Evolutionary conservation across 1,140 invertebrate genomes (phyloP).

Genomic region (Parasteatoda tepidariorum): DNA sequence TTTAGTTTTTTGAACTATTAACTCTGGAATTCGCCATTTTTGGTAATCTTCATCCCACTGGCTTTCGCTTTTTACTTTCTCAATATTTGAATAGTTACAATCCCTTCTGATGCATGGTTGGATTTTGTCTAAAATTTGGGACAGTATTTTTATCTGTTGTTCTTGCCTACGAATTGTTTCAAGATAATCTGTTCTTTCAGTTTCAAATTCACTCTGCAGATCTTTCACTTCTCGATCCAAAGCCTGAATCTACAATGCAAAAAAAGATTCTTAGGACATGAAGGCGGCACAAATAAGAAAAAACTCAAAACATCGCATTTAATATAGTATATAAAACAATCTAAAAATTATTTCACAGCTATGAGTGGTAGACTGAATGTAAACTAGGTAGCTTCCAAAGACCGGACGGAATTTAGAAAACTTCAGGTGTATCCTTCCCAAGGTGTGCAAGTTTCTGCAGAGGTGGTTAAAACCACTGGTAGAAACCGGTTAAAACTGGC

Average conservation of each 20-base stretch:
- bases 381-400: no score
- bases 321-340: no score
- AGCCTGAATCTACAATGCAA: conserved; percentile 70
- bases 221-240: conserved; percentile 82
- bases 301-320: no score
- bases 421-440: no score
- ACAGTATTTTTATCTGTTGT: conserved; percentile 77
- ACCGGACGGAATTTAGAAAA: no score
- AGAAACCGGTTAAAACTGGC: no score
- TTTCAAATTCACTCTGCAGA: conserved; percentile 86
- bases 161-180: conserved; percentile 85
- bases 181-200: conserved; percentile 84
- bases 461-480: no score
- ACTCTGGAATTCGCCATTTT: conserved; percentile 79
- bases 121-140: conserved; percentile 79
- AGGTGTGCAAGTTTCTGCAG: no score
- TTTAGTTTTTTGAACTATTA: conserved; percentile 75
- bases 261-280: background rate
- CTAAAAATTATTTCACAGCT: no score
- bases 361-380: no score
- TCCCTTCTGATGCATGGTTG: conserved; percentile 79
- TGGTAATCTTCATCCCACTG: conserved; percentile 82
- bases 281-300: no score
- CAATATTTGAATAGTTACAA: conserved; percentile 80
- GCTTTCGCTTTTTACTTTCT: conserved; percentile 77